Conservation (phyloP, 2,113 vertebrate species). For the Saccopteryx bilineata region DNA sequence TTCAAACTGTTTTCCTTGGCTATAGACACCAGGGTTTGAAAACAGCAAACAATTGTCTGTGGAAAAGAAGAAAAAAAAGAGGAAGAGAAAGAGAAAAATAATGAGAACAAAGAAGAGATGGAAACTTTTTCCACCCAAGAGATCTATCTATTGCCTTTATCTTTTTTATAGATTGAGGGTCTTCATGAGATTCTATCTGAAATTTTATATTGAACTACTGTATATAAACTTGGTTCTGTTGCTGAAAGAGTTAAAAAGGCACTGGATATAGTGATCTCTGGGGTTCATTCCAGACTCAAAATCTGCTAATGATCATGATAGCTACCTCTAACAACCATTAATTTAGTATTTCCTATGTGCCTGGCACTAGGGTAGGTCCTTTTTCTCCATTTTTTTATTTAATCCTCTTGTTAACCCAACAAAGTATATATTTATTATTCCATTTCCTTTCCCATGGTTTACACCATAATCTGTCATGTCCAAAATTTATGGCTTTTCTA, state of each 20-base stretch:
- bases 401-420: background rate
- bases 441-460: constrained; percentile 2
- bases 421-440: background rate
- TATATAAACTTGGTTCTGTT: background rate
- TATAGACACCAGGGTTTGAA: background rate
- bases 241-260: background rate
- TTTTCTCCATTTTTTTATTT: background rate
- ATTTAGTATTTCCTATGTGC: background rate
- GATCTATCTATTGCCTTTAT: background rate
- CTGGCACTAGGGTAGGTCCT: background rate
- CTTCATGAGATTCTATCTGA: constrained; percentile 1
- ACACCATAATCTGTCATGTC: background rate
- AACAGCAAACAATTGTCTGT: background rate
- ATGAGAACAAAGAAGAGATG: background rate
- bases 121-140: background rate
- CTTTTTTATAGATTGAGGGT: background rate
- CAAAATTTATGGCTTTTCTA: background rate
- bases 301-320: background rate
- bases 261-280: background rate
- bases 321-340: background rate
- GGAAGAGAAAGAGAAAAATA: background rate
- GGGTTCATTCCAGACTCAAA: background rate
- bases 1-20: background rate
- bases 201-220: background rate
- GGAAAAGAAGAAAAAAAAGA: background rate